Conservation (phyloP, 2,113 vertebrate species). For the Strix aluco region DNA sequence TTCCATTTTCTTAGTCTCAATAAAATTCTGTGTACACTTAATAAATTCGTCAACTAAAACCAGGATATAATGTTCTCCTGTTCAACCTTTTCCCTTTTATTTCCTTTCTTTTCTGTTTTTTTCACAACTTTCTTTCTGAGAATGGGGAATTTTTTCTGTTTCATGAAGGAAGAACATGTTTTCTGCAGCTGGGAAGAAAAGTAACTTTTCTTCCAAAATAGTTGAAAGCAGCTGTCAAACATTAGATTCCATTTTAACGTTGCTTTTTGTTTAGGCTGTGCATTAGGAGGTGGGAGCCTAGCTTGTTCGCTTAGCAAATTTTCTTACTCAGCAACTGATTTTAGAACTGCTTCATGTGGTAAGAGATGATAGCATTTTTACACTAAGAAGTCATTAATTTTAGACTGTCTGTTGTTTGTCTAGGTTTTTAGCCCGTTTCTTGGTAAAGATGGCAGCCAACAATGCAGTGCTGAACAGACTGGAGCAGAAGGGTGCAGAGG, state of each 20-base stretch:
- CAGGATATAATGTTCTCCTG: neutral
- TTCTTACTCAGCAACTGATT: neutral
- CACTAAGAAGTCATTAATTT: slow-evolving; percentile 8
- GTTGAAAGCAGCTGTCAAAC: neutral
- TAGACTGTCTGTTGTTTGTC: neutral
- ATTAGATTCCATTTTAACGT: neutral
- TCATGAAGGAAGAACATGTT: neutral
- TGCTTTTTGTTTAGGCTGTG: slow-evolving; percentile 27
- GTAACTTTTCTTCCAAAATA: neutral
- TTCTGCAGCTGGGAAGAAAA: slow-evolving; percentile 5
- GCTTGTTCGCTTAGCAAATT: neutral
- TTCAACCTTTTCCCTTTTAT: neutral
- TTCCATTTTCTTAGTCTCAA: neutral
- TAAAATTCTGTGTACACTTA: neutral
- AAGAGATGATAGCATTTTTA: neutral
- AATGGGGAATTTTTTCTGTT: neutral
- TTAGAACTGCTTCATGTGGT: neutral
- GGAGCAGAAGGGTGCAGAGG: slow-evolving; percentile 93
- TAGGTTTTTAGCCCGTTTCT: slow-evolving; percentile 83
- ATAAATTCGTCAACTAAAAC: neutral
- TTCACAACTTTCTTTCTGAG: neutral
- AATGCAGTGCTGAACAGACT: slow-evolving; percentile 85
- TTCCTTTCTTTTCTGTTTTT: neutral
- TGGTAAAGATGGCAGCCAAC: slow-evolving; percentile 89
- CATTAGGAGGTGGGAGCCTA: neutral